Percentiles rank a stretch among this genome's conserved stretches.
Evolutionary conservation across 2,888 invertebrate species (phyloP).

Genomic region (Linnaemya tessellans): DNA sequence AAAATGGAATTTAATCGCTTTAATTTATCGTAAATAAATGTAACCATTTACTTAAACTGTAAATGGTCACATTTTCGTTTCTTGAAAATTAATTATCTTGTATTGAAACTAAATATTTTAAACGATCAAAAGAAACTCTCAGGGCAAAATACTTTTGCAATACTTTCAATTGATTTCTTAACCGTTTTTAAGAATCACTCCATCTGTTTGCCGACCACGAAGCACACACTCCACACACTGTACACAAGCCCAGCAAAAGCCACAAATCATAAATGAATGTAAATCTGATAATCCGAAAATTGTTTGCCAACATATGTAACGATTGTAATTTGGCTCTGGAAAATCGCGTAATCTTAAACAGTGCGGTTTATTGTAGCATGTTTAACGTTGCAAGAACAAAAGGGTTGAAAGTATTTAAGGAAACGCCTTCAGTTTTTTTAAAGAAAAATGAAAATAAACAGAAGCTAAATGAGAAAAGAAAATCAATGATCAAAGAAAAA

Average conservation of each 20-base stretch:
- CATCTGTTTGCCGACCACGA: constrained; percentile 52
- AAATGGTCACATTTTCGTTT: not conserved
- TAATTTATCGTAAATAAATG: not conserved
- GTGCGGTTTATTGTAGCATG: constrained; percentile 72
- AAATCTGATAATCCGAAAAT: constrained; percentile 74
- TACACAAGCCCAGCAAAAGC: constrained; percentile 16
- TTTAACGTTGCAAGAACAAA: constrained; percentile 26
- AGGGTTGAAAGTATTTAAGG: constrained; percentile 28
- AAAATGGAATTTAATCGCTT: no score
- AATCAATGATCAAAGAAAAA: constrained; percentile 69
- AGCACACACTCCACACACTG: not conserved
- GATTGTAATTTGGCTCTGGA: constrained; percentile 68
- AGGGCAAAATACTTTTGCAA: constrained; percentile 9
- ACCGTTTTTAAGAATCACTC: constrained; percentile 58
- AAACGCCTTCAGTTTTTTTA: constrained; percentile 65
- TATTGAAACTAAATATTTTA: constrained; percentile 1
- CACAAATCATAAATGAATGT: constrained; percentile 63
- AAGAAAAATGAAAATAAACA: constrained; percentile 59
- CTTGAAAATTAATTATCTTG: constrained; percentile 7
- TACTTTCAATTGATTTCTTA: constrained; percentile 35
- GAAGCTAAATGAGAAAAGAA: constrained; percentile 55
- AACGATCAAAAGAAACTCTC: not conserved
- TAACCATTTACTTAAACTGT: not conserved
- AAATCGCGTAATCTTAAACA: constrained; percentile 64
- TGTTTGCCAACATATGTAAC: constrained; percentile 72